Percentiles rank a stretch among this genome's conserved stretches.
Evolutionary conservation across 2,888 invertebrate species (phyloP).

Genomic region (Drosophila glabriapex): DNA sequence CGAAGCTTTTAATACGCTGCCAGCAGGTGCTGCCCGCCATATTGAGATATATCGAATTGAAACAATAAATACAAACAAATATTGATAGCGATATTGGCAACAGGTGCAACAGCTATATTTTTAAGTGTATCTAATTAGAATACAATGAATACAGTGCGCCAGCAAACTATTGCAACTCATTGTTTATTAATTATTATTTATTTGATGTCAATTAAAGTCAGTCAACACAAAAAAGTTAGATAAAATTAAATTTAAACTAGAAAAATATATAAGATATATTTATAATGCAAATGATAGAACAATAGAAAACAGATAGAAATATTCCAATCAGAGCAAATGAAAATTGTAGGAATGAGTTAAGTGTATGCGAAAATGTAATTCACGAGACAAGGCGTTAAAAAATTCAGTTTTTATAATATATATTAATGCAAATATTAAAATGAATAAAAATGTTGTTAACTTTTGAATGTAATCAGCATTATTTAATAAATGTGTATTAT

Average conservation of each 20-base stretch:
- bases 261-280: neutral
- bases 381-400: neutral
- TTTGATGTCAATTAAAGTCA: neutral
- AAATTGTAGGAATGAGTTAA: neutral
- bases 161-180: neutral
- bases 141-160: neutral
- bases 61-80: neutral
- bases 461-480: neutral
- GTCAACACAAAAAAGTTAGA: neutral
- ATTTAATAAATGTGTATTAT: neutral
- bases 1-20: slow-evolving; percentile 35
- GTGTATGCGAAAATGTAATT: neutral
- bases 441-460: neutral
- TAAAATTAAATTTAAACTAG: neutral
- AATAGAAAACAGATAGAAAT: no score
- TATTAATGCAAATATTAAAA: neutral
- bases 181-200: neutral
- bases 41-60: neutral
- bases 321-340: neutral
- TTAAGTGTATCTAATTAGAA: neutral
- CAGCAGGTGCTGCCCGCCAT: slow-evolving; percentile 1
- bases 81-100: neutral
- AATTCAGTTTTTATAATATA: neutral
- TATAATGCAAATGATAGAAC: no score
- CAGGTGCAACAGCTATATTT: slow-evolving; percentile 2